Evolutionary conservation across 2,888 invertebrate species (phyloP).

Genomic region (Tetranychus truncatus): DNA sequence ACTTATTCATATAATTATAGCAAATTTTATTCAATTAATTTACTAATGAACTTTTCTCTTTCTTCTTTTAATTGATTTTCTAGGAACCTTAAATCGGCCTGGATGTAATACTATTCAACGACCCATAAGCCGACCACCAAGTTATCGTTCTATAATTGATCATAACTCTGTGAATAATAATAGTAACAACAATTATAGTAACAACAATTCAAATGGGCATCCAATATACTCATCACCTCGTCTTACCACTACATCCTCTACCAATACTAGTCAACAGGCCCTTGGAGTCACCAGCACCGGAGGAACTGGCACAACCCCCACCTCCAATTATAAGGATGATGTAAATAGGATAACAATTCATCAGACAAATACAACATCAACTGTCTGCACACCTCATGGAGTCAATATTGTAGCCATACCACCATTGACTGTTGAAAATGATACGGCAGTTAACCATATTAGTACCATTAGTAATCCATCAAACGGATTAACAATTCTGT

Average conservation of each 20-base stretch:
- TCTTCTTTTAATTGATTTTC: background rate
- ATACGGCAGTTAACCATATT: background rate
- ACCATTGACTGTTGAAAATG: conserved; percentile 8
- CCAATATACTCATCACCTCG: conserved; percentile 2
- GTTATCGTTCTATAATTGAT: conserved; percentile 14
- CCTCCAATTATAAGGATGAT: conserved; percentile 11
- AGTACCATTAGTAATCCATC: background rate
- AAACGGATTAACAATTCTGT: too few species aligned
- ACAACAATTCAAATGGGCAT: background rate
- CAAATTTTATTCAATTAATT: background rate
- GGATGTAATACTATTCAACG: conserved; percentile 8
- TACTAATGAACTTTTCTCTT: background rate
- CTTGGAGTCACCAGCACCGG: background rate
- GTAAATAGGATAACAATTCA: conserved; percentile 17
- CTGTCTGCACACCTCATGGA: conserved; percentile 18
- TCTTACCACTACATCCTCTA: background rate
- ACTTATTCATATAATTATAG: too few species aligned
- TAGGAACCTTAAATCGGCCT: conserved; percentile 7
- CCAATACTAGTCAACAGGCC: background rate
- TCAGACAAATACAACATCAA: conserved; percentile 17
- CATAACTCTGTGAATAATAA: background rate
- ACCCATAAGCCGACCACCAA: conserved; percentile 17
- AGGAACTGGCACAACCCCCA: background rate
- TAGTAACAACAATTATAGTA: background rate
- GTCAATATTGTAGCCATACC: conserved; percentile 18